A percentile compares a stretch with the other conserved stretches of the same genome.
phyloP scores from a whole-genome alignment of 2,888 invertebrate species.

The Hypselothyrea guttata region DNA sequence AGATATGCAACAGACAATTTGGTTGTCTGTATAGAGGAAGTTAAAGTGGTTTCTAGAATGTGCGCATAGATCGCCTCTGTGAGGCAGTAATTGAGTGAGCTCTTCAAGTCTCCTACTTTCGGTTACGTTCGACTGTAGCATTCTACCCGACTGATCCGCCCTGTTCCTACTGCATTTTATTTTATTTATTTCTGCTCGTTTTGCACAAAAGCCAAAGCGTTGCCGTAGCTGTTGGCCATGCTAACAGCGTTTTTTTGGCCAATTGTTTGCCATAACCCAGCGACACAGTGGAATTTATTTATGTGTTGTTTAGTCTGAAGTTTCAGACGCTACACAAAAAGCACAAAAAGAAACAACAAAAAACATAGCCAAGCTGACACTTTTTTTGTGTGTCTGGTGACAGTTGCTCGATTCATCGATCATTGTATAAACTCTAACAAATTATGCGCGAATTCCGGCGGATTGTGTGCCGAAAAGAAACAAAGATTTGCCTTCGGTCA shows the following conservation, averaged over 20 bases:
- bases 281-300: slow-evolving; percentile 68
- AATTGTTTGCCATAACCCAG: slow-evolving; percentile 65
- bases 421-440: slow-evolving; percentile 34
- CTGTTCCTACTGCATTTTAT: slow-evolving; percentile 23
- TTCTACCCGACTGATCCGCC: no score
- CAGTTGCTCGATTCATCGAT: slow-evolving; percentile 61
- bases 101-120: no score
- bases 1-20: no score
- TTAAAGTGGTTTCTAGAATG: no score
- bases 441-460: slow-evolving; percentile 33
- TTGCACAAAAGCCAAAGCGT: slow-evolving; percentile 61
- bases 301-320: slow-evolving; percentile 33
- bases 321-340: slow-evolving; percentile 13
- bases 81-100: no score
- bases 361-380: slow-evolving; percentile 16
- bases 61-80: no score
- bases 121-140: no score
- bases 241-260: slow-evolving; percentile 45
- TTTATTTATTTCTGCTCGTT: slow-evolving; percentile 29
- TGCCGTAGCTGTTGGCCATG: slow-evolving; percentile 51
- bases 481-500: no score
- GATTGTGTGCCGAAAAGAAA: not conserved
- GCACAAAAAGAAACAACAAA: not conserved
- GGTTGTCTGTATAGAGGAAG: no score
- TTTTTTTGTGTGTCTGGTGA: slow-evolving; percentile 51